A percentile compares a stretch with the other conserved stretches of the same genome.
These are phyloP conservation scores for Macrostomum lignano DNA, from an alignment of 1,140 invertebrate genomes.

Conservation along the genomic window DNA sequence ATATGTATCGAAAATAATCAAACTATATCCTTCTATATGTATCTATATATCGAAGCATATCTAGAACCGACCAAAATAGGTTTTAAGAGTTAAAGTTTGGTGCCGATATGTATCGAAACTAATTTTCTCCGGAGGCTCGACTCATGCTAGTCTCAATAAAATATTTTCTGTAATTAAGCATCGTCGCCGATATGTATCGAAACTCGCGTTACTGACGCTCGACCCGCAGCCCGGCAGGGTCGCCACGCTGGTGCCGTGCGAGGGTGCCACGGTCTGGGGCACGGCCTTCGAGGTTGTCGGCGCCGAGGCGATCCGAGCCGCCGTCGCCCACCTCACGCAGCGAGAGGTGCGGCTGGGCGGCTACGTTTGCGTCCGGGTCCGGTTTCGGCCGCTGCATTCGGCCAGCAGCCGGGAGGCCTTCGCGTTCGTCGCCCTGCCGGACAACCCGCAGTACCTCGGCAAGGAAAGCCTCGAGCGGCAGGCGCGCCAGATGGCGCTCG, in stretches of 20 bases:
- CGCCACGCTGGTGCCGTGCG: conserved; percentile 45
- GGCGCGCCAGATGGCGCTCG: conserved; percentile 40
- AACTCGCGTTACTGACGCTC: too few species aligned
- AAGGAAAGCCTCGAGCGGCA: conserved; percentile 32
- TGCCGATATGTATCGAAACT: too few species aligned
- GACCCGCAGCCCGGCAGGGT: conserved; percentile 47
- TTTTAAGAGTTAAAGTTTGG: too few species aligned
- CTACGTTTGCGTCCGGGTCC: conserved; percentile 6
- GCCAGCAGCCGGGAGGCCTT: conserved; percentile 22
- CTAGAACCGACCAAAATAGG: too few species aligned
- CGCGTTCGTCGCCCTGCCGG: conserved; percentile 49
- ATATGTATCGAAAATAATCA: too few species aligned
- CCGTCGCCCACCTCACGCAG: conserved; percentile 50
- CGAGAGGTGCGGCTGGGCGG: conserved; percentile 42
- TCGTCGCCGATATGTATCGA: too few species aligned
- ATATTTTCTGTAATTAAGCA: too few species aligned
- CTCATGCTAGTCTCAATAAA: too few species aligned
- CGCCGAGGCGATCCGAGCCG: conserved; percentile 36
- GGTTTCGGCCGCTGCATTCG: conserved; percentile 12
- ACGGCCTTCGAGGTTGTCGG: conserved; percentile 52
- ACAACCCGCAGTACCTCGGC: conserved; percentile 40
- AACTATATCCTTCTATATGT: too few species aligned
- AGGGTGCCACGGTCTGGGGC: conserved; percentile 47
- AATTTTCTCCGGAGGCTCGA: too few species aligned
- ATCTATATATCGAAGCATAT: too few species aligned